These are phyloP conservation scores for Anisognathus igniventris DNA, from an alignment of 2,797 vertebrate genomes.

Conservation along the genomic window DNA sequence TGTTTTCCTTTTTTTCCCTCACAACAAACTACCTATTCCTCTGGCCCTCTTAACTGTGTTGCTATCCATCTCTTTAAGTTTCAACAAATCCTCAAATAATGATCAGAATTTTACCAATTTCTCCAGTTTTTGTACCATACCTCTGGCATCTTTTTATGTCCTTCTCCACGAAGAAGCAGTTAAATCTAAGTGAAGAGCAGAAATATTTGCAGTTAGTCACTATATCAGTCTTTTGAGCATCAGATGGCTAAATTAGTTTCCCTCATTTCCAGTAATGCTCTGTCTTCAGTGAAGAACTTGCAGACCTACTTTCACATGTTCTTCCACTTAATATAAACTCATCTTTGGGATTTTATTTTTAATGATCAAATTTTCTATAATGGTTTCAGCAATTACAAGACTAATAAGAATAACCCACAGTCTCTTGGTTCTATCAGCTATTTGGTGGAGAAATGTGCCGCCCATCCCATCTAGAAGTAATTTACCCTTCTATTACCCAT, in stretches of 20 bases:
- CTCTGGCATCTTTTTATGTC: neutral
- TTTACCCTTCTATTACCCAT: neutral
- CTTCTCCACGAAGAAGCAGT: neutral
- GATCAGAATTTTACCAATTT: neutral
- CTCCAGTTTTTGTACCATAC: neutral
- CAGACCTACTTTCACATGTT: neutral
- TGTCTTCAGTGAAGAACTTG: neutral
- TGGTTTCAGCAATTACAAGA: neutral
- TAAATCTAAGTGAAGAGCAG: neutral
- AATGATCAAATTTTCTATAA: neutral
- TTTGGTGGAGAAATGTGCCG: neutral
- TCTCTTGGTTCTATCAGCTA: neutral
- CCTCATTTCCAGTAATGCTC: neutral
- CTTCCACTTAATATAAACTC: neutral
- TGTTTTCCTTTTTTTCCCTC: neutral
- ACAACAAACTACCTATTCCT: neutral
- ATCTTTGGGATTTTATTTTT: slow-evolving; percentile 11
- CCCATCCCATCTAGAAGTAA: neutral
- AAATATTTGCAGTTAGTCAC: neutral
- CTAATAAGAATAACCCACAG: neutral
- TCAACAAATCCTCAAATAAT: neutral
- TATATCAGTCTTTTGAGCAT: neutral
- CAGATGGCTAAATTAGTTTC: neutral
- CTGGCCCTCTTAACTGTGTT: neutral
- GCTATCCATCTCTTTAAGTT: neutral